These are phyloP conservation scores for Callochromis pleurospilus DNA, from an alignment of 2,113 vertebrate genomes.

Conservation along the genomic window DNA sequence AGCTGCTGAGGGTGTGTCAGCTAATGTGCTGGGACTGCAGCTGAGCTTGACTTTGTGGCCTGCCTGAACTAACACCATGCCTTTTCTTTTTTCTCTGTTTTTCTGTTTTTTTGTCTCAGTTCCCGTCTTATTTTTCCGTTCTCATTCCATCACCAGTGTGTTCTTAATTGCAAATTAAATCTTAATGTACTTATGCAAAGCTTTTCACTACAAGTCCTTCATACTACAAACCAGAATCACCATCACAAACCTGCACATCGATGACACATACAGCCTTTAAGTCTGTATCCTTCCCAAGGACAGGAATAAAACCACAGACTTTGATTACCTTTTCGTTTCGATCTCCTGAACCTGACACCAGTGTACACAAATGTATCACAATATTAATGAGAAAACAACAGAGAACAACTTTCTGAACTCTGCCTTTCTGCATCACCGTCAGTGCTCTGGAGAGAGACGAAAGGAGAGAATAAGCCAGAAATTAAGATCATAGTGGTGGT, in stretches of 20 bases:
- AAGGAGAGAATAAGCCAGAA: neutral
- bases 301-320: neutral
- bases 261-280: neutral
- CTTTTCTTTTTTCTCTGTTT: neutral
- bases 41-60: neutral
- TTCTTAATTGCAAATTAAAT: neutral
- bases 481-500: neutral
- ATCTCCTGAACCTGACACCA: neutral
- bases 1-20: accelerated
- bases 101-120: neutral
- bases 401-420: neutral
- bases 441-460: neutral
- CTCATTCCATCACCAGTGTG: neutral
- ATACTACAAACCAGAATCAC: neutral
- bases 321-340: neutral
- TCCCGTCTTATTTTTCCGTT: neutral
- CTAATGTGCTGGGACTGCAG: neutral
- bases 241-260: neutral
- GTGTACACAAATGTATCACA: neutral
- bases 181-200: neutral
- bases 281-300: neutral
- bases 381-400: neutral
- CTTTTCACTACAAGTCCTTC: neutral
- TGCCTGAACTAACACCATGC: neutral
- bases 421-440: neutral